Conservation (phyloP, 2,888 invertebrate species). For the Tuta absoluta region DNA sequence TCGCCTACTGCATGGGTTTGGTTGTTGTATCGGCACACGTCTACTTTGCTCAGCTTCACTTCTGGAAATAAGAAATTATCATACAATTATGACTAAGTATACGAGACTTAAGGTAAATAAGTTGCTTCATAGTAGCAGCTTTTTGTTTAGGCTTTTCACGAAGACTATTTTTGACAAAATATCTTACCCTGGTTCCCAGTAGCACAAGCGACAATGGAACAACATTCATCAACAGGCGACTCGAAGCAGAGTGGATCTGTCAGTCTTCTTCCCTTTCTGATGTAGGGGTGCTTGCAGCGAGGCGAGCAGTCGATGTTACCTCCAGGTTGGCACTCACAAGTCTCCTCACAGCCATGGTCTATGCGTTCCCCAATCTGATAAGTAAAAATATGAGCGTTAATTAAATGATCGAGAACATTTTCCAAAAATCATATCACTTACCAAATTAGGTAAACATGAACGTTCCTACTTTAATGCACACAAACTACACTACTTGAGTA, state of each 20-base stretch:
- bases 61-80: constrained; percentile 51
- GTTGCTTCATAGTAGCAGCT: neutral
- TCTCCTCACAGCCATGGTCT: constrained; percentile 88
- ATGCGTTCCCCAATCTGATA: constrained; percentile 85
- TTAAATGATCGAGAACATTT: too few relatives aligned
- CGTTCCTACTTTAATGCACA: too few relatives aligned
- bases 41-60: constrained; percentile 52
- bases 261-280: constrained; percentile 84
- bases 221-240: constrained; percentile 85
- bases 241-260: constrained; percentile 88
- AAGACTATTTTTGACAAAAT: neutral
- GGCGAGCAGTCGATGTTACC: constrained; percentile 88
- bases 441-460: too few relatives aligned
- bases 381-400: too few relatives aligned
- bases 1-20: constrained; percentile 87
- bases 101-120: too few relatives aligned
- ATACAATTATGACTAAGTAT: neutral
- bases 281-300: constrained; percentile 85
- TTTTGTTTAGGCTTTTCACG: neutral
- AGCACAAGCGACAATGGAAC: constrained; percentile 86
- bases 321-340: constrained; percentile 85
- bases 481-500: too few relatives aligned
- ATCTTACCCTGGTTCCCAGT: constrained; percentile 72
- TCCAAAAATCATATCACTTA: too few relatives aligned
- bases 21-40: constrained; percentile 84